These are phyloP conservation scores for Pantelozetes paolii DNA, from an alignment of 2,888 invertebrate species.

Conservation along the genomic window DNA sequence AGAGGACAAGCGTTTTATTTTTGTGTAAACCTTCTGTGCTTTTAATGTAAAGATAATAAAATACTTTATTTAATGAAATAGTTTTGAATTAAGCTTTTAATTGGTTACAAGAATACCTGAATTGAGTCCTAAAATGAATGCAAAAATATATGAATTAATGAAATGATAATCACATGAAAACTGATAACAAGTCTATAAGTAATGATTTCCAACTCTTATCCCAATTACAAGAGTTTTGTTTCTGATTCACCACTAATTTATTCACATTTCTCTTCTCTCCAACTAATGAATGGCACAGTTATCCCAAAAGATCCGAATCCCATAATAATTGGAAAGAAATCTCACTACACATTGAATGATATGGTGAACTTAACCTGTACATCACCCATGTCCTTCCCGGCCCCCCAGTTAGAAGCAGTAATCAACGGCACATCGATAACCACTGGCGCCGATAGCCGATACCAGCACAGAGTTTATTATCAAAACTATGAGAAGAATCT, in stretches of 20 bases:
- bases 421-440: conserved; percentile 33
- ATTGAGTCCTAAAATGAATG: too few relatives aligned
- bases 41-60: too few relatives aligned
- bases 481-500: conserved; percentile 29
- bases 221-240: neutral
- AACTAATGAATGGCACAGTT: conserved; percentile 1
- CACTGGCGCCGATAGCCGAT: neutral
- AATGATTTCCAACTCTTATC: too few relatives aligned
- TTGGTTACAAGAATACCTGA: too few relatives aligned
- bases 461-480: conserved; percentile 13
- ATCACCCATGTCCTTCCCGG: conserved; percentile 37
- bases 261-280: too few relatives aligned
- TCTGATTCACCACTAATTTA: neutral
- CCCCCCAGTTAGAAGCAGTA: conserved; percentile 12
- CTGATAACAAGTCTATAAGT: too few relatives aligned
- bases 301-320: conserved; percentile 40
- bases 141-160: too few relatives aligned
- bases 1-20: too few relatives aligned
- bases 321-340: conserved; percentile 38
- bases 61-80: too few relatives aligned
- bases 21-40: too few relatives aligned
- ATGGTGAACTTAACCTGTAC: conserved; percentile 38
- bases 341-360: conserved; percentile 30
- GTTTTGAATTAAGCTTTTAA: too few relatives aligned
- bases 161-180: too few relatives aligned